phyloP scores from a whole-genome alignment of 2,797 vertebrate genomes.

The Eurystomus glaucurus region DNA sequence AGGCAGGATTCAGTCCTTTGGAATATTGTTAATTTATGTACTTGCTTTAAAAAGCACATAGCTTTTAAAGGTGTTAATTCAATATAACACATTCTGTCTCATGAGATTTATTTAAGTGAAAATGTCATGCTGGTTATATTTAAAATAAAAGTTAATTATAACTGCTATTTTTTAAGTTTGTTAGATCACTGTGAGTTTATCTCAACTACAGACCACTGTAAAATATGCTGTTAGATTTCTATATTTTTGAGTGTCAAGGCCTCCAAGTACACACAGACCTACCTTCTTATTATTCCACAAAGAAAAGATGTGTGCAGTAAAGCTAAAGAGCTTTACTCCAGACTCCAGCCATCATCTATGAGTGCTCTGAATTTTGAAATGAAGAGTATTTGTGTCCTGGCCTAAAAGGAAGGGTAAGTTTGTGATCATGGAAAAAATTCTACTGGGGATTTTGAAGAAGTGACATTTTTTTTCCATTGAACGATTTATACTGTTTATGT shows the following conservation, averaged over 20 bases:
- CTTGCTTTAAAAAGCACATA: constrained; percentile 70
- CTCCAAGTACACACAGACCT: background rate
- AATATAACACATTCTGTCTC: constrained; percentile 59
- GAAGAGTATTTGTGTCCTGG: background rate
- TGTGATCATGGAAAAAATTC: background rate
- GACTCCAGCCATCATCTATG: fast-evolving
- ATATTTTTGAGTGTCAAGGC: background rate
- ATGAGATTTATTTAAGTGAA: constrained; percentile 63
- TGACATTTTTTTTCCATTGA: background rate
- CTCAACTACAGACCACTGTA: background rate
- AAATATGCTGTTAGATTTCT: background rate
- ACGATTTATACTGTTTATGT: background rate
- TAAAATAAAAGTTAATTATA: constrained; percentile 61
- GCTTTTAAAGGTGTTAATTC: constrained; percentile 66
- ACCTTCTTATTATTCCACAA: background rate
- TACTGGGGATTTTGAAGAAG: background rate
- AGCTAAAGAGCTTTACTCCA: background rate
- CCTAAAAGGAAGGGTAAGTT: background rate
- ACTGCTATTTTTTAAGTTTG: background rate
- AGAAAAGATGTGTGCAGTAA: background rate
- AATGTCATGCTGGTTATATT: constrained; percentile 60
- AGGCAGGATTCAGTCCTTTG: background rate
- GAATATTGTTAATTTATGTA: constrained; percentile 21
- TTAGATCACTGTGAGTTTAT: constrained; percentile 1
- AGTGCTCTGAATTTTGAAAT: background rate